Percentiles rank a stretch among this genome's conserved stretches.
phyloP scores from a whole-genome alignment of 1,140 invertebrate species.

The Drosophila pandora region DNA sequence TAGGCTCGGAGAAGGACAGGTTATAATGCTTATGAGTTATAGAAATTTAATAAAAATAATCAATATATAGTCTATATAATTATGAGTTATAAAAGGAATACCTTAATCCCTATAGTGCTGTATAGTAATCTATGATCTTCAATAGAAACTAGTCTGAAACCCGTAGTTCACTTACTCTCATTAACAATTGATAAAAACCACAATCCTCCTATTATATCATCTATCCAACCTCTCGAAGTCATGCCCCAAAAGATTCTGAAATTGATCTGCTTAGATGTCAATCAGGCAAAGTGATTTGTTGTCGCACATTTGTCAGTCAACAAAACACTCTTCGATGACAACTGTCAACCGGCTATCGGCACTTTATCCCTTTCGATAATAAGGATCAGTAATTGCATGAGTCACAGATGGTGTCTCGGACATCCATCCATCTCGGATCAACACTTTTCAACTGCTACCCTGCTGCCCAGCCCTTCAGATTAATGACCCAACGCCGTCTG shows the following conservation, averaged over 20 bases:
- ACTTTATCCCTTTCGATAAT: conserved; percentile 44
- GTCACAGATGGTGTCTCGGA: conserved; percentile 39
- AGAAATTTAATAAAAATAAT: not conserved
- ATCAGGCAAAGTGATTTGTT: conserved; percentile 72
- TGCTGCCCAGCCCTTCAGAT: conserved; percentile 15
- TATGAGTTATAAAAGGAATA: no score
- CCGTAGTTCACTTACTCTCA: not conserved
- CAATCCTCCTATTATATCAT: not conserved
- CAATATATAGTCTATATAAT: no score
- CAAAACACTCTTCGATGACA: conserved; percentile 59
- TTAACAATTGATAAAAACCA: not conserved
- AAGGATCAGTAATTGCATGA: conserved; percentile 59
- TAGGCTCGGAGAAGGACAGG: not conserved
- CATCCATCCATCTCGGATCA: conserved; percentile 38
- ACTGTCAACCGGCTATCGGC: conserved; percentile 15
- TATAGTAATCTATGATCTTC: no score
- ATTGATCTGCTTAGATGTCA: conserved; percentile 50
- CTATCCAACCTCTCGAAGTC: not conserved
- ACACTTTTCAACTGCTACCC: conserved; percentile 43
- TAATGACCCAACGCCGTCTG: conserved; percentile 52
- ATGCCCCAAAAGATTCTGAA: conserved; percentile 2
- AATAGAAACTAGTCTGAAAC: no score
- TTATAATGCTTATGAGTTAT: not conserved
- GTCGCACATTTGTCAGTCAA: conserved; percentile 71
- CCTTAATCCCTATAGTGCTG: no score